Conservation (phyloP, 2,888 invertebrate species). For the Embidobia sp. region DNA sequence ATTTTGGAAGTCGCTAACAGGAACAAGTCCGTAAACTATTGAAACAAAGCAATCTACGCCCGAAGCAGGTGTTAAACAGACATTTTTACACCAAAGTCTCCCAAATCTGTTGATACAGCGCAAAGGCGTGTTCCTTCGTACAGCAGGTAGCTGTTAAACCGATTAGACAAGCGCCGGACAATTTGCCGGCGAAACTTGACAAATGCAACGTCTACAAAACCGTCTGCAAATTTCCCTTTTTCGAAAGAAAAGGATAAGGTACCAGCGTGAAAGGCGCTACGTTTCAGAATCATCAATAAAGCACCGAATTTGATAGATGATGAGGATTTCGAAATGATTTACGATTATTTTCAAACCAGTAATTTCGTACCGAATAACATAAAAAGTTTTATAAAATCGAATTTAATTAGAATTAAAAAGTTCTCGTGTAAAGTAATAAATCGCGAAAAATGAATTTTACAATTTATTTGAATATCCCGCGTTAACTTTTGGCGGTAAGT, state of each 20-base stretch:
- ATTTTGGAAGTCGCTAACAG: constrained; percentile 1
- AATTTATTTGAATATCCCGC: too few species aligned
- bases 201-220: constrained; percentile 10
- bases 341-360: too few species aligned
- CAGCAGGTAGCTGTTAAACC: constrained; percentile 75
- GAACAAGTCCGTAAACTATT: background rate
- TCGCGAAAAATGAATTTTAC: too few species aligned
- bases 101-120: background rate
- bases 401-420: too few species aligned
- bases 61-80: constrained; percentile 33
- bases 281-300: too few species aligned
- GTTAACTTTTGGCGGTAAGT: too few species aligned
- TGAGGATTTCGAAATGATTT: too few species aligned
- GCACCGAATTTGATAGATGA: too few species aligned
- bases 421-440: too few species aligned
- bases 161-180: constrained; percentile 74
- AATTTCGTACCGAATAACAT: too few species aligned
- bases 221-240: constrained; percentile 4
- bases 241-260: background rate
- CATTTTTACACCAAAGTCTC: constrained; percentile 17
- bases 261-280: constrained; percentile 8
- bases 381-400: too few species aligned
- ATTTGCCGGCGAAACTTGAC: constrained; percentile 70
- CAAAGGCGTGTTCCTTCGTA: background rate
- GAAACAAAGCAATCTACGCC: constrained; percentile 1